Base-by-base conservation (phyloP, 2,888 invertebrate species). In the Agriopis leucophaearia region DNA sequence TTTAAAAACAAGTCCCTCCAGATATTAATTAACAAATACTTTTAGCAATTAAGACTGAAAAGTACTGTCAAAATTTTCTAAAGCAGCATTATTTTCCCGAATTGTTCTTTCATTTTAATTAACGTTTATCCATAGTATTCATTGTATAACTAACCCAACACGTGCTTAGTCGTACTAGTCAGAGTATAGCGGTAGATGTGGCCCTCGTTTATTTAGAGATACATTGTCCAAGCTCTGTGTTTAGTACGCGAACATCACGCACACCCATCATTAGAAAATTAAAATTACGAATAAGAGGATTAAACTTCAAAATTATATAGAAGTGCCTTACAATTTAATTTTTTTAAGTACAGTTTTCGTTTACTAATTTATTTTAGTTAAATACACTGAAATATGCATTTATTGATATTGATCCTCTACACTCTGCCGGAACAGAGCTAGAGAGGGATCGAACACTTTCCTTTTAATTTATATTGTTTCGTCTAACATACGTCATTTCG, bases 311-410 rank as follows among this genome's bases (percentile, higher is more conserved):
- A 27, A 85, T 88, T 85, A 82, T 87, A 92, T 91, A 92, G 91
- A 93, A 93, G 94, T 94, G 94, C 94, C 94, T 94, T 94, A 94
- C 90, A 81, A 89, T 90, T 91, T 91, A 88, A 86, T 92, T 92
- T 92, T 89, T 89, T 27, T 87, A 89, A 55, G 52, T 70, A 69
- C 83, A 83, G 72, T 85, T 85, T 66, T 84, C 83, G 78, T 81
- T 83, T 81, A 81, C 83, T 81, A 74, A 81, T 87, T 84, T 75
- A 78, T 81, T 85, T 80, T 80, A 82, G 79, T 82, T 72, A 79
- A 83, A 86, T 86, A 87, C 88, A 87, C 88, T 90, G 88, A 87
- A 87, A 85, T 87, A 85, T 91, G 92, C 92, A 92, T 92, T 93
- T 93, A 92, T 87, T 83, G 80, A 79, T 85, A 92, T 87, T 83